Conservation (phyloP, 2,797 vertebrate genomes). For the Varecia variegata region DNA sequence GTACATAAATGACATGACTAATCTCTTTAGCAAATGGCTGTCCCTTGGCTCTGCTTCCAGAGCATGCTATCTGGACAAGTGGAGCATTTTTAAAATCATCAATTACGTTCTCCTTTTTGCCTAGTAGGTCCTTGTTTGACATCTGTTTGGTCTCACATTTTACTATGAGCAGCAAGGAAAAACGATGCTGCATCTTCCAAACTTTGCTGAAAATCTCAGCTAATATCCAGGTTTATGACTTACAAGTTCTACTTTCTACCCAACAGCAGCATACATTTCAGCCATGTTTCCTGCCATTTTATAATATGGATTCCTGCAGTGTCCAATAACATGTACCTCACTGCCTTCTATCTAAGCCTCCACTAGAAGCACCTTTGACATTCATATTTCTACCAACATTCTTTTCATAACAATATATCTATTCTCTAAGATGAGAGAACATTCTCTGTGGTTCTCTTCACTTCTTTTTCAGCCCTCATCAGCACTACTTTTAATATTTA, state of each 20-base stretch:
- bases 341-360: not conserved
- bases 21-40: not conserved
- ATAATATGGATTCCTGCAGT: not conserved
- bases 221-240: not conserved
- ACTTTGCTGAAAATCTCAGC: not conserved
- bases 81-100: not conserved
- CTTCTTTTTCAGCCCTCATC: not conserved
- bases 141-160: not conserved
- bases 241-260: not conserved
- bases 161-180: not conserved
- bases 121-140: not conserved
- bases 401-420: not conserved
- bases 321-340: not conserved
- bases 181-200: not conserved
- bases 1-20: not conserved
- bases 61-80: not conserved
- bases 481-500: not conserved
- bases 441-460: not conserved
- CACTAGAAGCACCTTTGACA: not conserved
- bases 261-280: not conserved
- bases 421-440: not conserved
- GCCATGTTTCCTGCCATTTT: not conserved
- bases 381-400: not conserved
- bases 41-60: not conserved
- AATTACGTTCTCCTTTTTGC: not conserved